Evolutionary conservation across 2,888 invertebrate species (phyloP).

Genomic region (Agrilus mali): DNA sequence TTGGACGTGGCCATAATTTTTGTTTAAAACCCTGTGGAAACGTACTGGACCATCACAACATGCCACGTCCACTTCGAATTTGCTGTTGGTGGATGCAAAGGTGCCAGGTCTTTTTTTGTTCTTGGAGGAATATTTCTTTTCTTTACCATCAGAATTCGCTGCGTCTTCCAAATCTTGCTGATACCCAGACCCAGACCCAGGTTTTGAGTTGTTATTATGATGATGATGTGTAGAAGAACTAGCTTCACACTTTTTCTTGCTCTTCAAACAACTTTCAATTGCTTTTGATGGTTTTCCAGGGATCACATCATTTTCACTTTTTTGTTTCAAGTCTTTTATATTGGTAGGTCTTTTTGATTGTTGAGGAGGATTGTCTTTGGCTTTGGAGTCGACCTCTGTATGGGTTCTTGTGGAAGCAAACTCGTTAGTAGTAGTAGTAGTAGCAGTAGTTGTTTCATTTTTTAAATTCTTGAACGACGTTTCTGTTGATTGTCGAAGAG

Average conservation of each 20-base stretch:
- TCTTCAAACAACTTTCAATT: neutral
- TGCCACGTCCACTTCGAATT: conserved; percentile 72
- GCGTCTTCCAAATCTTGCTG: neutral
- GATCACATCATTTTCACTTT: neutral
- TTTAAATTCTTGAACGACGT: conserved; percentile 23
- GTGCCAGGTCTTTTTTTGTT: conserved; percentile 8
- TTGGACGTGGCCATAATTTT: conserved; percentile 48
- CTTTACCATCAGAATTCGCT: conserved; percentile 1
- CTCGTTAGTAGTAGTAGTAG: too few species aligned
- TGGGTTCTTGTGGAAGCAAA: neutral
- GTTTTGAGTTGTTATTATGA: too few species aligned
- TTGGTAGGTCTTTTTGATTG: too few species aligned
- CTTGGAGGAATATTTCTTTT: conserved; percentile 10
- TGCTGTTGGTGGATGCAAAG: conserved; percentile 22
- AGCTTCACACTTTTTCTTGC: conserved; percentile 3
- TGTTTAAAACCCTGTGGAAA: conserved; percentile 74
- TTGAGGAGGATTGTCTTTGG: neutral
- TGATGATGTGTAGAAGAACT: neutral
- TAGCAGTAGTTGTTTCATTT: neutral
- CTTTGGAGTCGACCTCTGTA: conserved; percentile 5
- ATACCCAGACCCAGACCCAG: too few species aligned
- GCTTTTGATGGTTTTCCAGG: neutral
- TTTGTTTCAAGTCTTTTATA: neutral
- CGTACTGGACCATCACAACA: conserved; percentile 85
- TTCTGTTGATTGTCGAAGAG: conserved; percentile 26